phyloP scores from a whole-genome alignment of 1,140 invertebrate genomes.

The Nebria ingens region DNA sequence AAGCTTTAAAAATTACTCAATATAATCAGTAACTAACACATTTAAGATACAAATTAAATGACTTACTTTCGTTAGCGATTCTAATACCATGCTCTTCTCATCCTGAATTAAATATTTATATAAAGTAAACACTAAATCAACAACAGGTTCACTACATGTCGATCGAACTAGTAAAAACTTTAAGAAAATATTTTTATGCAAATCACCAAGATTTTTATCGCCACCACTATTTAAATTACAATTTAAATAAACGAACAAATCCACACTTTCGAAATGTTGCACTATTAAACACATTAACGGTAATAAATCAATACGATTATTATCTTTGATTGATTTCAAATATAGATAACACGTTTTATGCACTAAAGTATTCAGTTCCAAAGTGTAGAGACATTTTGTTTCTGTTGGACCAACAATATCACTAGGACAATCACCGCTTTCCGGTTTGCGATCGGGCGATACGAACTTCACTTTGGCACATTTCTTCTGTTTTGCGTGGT shows the following conservation, averaged over 20 bases:
- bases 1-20: slow-evolving; percentile 19
- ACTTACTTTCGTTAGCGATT: slow-evolving; percentile 39
- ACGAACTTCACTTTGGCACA: slow-evolving; percentile 29
- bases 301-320: slow-evolving; percentile 29
- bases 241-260: slow-evolving; percentile 31
- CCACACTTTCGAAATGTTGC: slow-evolving; percentile 34
- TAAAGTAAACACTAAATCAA: slow-evolving; percentile 49
- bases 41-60: slow-evolving; percentile 12
- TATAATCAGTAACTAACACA: neutral
- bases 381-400: slow-evolving; percentile 5
- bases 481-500: slow-evolving; percentile 24
- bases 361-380: slow-evolving; percentile 37
- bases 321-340: slow-evolving; percentile 35
- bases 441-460: slow-evolving; percentile 13
- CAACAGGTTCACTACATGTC: slow-evolving; percentile 35
- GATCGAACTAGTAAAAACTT: slow-evolving; percentile 36
- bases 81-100: slow-evolving; percentile 40
- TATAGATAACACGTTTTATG: slow-evolving; percentile 40
- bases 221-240: slow-evolving; percentile 29
- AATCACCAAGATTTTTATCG: slow-evolving; percentile 29
- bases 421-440: slow-evolving; percentile 7
- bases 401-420: slow-evolving; percentile 15
- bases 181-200: slow-evolving; percentile 40
- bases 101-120: slow-evolving; percentile 37
- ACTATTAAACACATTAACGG: slow-evolving; percentile 35